Evolutionary conservation across 2,888 invertebrate genomes (phyloP), one percentile per base, ranked within the genome.

Genomic region (Ormyrus nitidulus): DNA sequence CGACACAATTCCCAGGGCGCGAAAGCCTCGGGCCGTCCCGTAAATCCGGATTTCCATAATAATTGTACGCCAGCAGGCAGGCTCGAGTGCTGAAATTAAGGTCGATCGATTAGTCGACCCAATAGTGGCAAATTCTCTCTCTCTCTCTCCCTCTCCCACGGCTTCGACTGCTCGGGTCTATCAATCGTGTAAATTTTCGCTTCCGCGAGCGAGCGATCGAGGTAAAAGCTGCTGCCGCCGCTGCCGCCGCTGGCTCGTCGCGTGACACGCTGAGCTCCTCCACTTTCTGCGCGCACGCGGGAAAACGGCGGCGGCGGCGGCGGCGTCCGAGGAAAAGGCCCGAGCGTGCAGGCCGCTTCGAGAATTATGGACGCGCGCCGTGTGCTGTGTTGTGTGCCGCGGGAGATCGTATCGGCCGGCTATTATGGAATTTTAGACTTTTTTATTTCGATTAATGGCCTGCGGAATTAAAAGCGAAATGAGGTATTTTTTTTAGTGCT

Each of bases 1-100:
- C 69, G 74, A 70, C 58, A 58, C n/a, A 54, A 70, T 79, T 70
- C 58, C 59, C 70, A 11, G 10, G 49, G 48, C 59, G 65, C 58
- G 54, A 61, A 56, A 59, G 68, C 68, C 73, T 71, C 46, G 70
- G n/a, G 13, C 58, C 48, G 11, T n/a, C 61, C 11, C 61, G 78
- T 66, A 68, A 78, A 73, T 72, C 66, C 70, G 74, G 75, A 79
- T 79, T 75, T 80, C 71, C 76, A 76, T 75, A 76, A 80, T 76
- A 70, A 80, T 76, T 76, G 69, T 80, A 68, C 71, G 13, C 34
- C 11, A 61, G 46, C 53, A 11, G 58, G 64, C 51, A 58, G 70
- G 58, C 61, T 48, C 44, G 51, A 71, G 76, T 71, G 61, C 62
- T 69, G 62, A 76, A 76, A 80, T 80, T 80, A 77, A 80, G 80